A percentile compares a stretch with the other conserved stretches of the same genome.
phyloP scores from a whole-genome alignment of 2,888 invertebrate genomes.

The Dicyrtomina minuta region DNA sequence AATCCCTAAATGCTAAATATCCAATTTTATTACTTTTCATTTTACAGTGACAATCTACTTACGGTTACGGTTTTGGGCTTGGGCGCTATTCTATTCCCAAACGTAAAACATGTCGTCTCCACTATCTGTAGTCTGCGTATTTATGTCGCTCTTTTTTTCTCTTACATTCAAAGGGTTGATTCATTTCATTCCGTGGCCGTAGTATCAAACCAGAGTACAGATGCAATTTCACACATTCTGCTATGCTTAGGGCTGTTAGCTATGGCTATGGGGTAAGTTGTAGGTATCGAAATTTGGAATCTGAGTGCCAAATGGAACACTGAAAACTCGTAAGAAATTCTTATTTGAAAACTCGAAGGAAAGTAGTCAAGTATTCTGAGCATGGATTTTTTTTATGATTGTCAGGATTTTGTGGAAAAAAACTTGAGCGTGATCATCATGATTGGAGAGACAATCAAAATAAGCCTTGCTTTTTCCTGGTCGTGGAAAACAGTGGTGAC shows the following conservation, averaged over 20 bases:
- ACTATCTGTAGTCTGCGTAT: constrained; percentile 6
- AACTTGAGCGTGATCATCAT: neutral
- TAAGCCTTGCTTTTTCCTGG: neutral
- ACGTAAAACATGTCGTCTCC: constrained; percentile 8
- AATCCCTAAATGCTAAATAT: constrained; percentile 30
- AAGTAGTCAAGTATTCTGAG: constrained; percentile 1
- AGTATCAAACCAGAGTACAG: neutral
- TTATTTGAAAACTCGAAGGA: neutral
- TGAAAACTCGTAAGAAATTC: neutral
- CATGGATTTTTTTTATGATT: constrained; percentile 11
- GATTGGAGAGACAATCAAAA: constrained; percentile 20
- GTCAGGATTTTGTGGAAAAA: constrained; percentile 12
- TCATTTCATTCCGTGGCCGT: constrained; percentile 1
- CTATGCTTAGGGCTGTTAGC: no score
- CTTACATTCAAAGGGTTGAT: constrained; percentile 19
- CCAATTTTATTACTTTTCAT: constrained; percentile 30
- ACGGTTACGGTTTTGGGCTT: no score
- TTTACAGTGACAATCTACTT: constrained; percentile 27
- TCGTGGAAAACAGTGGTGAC: neutral
- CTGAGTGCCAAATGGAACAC: no score
- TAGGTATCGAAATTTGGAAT: no score
- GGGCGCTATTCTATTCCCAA: constrained; percentile 14
- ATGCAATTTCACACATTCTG: no score
- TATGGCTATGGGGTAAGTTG: no score
- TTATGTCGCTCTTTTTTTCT: constrained; percentile 11